Conservation (phyloP, 2,797 vertebrate genomes). For the Chaenodraco wilsoni region DNA sequence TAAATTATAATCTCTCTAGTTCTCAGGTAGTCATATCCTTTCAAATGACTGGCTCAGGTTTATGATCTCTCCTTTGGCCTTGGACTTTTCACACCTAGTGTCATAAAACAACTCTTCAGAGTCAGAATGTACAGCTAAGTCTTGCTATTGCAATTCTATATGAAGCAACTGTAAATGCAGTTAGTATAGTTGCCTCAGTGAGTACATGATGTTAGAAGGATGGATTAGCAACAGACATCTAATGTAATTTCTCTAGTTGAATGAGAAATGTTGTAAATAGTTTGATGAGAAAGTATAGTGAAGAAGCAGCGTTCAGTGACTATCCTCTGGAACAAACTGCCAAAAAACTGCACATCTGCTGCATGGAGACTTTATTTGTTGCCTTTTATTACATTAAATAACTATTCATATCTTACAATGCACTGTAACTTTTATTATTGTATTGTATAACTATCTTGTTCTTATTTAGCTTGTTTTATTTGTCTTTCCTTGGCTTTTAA, state of each 20-base stretch:
- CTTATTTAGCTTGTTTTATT: too few relatives aligned
- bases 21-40: constrained; percentile 5
- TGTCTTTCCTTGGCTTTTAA: too few relatives aligned
- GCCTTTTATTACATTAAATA: too few relatives aligned
- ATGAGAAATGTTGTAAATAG: neutral
- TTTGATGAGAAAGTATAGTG: constrained; percentile 7
- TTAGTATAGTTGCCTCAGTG: constrained; percentile 20
- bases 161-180: neutral
- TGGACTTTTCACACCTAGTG: constrained; percentile 22
- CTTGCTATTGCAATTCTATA: neutral
- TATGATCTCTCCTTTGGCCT: constrained; percentile 2
- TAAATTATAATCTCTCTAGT: neutral
- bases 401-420: too few relatives aligned
- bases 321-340: too few relatives aligned
- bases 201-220: neutral
- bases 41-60: neutral
- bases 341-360: too few relatives aligned
- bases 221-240: constrained; percentile 1
- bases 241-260: neutral
- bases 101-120: constrained; percentile 19
- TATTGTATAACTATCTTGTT: too few relatives aligned
- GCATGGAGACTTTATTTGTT: too few relatives aligned
- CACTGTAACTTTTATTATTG: too few relatives aligned
- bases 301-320: too few relatives aligned
- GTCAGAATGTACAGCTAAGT: neutral